These are phyloP conservation scores for Macroramphosus scolopax DNA, from an alignment of 2,797 vertebrate genomes.

Conservation along the genomic window DNA sequence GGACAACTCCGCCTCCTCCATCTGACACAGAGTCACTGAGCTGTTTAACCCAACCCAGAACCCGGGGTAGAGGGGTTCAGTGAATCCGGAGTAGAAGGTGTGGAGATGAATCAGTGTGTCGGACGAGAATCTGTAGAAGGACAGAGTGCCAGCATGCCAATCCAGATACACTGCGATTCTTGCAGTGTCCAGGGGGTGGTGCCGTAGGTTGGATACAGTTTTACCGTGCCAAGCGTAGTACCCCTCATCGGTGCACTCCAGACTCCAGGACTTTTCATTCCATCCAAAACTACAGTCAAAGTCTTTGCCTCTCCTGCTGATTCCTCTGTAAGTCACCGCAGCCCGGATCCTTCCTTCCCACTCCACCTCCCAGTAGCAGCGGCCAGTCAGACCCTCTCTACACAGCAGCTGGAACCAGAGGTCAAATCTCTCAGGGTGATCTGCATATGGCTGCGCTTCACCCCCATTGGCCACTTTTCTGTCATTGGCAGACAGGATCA, in stretches of 20 bases:
- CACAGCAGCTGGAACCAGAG: conserved; percentile 14
- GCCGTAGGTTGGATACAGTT: background rate
- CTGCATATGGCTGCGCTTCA: background rate
- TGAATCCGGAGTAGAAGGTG: conserved; percentile 1
- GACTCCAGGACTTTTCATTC: conserved; percentile 10
- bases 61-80: conserved; percentile 2
- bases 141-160: conserved; percentile 1
- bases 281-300: background rate
- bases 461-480: background rate
- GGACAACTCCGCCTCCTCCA: too few species aligned
- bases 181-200: background rate
- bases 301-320: conserved; percentile 2
- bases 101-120: background rate
- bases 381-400: background rate
- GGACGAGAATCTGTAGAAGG: conserved; percentile 8
- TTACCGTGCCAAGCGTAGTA: background rate
- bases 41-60: conserved; percentile 4
- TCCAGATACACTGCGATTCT: conserved; percentile 13
- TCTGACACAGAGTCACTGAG: too few species aligned
- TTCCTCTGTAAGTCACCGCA: background rate
- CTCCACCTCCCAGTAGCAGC: conserved; percentile 17
- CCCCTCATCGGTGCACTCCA: background rate
- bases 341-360: conserved; percentile 8
- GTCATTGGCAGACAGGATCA: background rate
- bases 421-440: background rate